Evolutionary conservation across 1,140 invertebrate species (phyloP), one percentile per base, ranked within the genome.

Genomic region (Trachymyrmex cornetzi): DNA sequence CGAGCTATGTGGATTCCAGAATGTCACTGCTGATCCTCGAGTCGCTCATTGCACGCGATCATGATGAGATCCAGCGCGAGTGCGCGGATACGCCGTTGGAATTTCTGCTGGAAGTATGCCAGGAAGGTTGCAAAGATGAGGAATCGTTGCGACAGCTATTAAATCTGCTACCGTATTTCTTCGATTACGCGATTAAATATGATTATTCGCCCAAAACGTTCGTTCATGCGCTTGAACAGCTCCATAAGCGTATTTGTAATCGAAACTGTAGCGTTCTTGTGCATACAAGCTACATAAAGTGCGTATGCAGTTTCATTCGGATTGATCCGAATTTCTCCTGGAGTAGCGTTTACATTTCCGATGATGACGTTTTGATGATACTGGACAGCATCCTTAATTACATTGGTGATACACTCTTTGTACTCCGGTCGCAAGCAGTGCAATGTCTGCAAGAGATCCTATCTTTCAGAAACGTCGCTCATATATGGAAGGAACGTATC

Each of bases 391-490:
- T 95, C 4, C 90, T 94, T 4, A 14, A 19, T 30, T 84, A 89
- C 87, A 69, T 95, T 94, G 85, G 67, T 95, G 14, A 89, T 72
- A 0, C 94, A 87, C 89, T 87, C 93, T 38, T 95, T 93, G 84
- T 94, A 14, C 93, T 96, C 2, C 92, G 95, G 24, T 91, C 95
- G 38, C 89, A 94, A 87, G 91, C 93, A 4, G 88, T 96, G 1
- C 92, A 91, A 71, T 92, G 92, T 77, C n/a, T 93, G 30, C 59
- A 95, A 90, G 72, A 93, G 69, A 84, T 94, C 74, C 93, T 93
- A 77, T 77, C 89, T 64, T 86, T 86, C 34, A 66, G 85, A n/a
- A n/a, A 90, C 3, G 66, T 94, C 0, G 57, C 80, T 88, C 69
- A 91, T 3, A n/a, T 75, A 2, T 93, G 92, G 91, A 94, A 94